Percentiles rank a stretch among this genome's conserved stretches.
phyloP scores from a whole-genome alignment of 2,888 invertebrate species.

The Agrilus cyanescens region DNA sequence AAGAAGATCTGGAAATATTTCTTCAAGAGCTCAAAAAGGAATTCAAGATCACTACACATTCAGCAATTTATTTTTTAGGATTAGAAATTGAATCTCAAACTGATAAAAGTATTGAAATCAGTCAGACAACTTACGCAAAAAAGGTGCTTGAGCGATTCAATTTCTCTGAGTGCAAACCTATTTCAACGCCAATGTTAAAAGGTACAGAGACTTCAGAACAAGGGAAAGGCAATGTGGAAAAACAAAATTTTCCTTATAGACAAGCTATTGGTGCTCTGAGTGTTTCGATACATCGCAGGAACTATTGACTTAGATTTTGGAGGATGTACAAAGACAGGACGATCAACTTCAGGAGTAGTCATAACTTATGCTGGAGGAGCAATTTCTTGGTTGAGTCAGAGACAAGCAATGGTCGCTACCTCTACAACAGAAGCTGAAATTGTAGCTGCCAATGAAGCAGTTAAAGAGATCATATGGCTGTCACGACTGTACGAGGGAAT shows the following conservation, averaged over 20 bases:
- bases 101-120: too few relatives aligned
- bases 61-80: too few relatives aligned
- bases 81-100: too few relatives aligned
- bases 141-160: too few relatives aligned
- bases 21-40: constrained; percentile 12
- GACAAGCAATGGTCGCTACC: constrained; percentile 8
- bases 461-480: constrained; percentile 22
- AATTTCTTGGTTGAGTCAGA: constrained; percentile 15
- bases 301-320: constrained; percentile 25
- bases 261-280: too few relatives aligned
- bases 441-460: constrained; percentile 19
- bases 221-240: too few relatives aligned
- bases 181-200: too few relatives aligned
- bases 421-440: constrained; percentile 20
- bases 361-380: constrained; percentile 13
- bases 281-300: constrained; percentile 21
- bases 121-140: too few relatives aligned
- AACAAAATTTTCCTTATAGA: too few relatives aligned
- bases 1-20: constrained; percentile 11
- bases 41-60: too few relatives aligned
- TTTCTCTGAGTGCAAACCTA: too few relatives aligned
- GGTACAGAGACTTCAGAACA: too few relatives aligned
- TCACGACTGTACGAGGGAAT: constrained; percentile 18
- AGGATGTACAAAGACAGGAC: constrained; percentile 19
- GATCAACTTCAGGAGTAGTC: constrained; percentile 12